A percentile compares a stretch with the other conserved stretches of the same genome.
phyloP scores from a whole-genome alignment of 2,888 invertebrate species.

The Caenorhabditis auriculariae region DNA sequence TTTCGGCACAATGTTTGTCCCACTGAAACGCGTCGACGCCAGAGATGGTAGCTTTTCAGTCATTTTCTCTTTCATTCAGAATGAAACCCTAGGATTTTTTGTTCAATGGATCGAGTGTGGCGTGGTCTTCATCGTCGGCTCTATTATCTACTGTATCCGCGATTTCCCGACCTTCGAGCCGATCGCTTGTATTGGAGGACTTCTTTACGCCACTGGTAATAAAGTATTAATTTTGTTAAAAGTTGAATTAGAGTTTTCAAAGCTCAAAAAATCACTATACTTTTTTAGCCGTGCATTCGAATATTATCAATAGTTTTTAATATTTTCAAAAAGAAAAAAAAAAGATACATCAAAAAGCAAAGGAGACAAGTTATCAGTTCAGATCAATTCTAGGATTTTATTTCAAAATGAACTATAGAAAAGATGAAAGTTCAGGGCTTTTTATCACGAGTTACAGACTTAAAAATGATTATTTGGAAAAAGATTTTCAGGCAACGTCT shows the following conservation, averaged over 20 bases:
- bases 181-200: constrained; percentile 52
- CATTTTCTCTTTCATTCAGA: neutral
- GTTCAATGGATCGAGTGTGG: constrained; percentile 59
- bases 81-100: constrained; percentile 42
- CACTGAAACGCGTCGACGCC: constrained; percentile 44
- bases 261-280: neutral
- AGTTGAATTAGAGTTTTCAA: neutral
- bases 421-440: too few species aligned
- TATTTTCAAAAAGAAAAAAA: too few species aligned
- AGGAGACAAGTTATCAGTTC: too few species aligned
- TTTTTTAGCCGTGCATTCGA: too few species aligned
- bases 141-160: constrained; percentile 47
- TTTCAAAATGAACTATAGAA: neutral
- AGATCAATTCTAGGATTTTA: too few species aligned
- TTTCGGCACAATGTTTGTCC: constrained; percentile 59
- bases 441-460: too few species aligned
- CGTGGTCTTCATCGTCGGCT: constrained; percentile 53
- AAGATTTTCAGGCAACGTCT: constrained; percentile 53
- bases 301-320: too few species aligned
- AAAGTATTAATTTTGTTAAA: neutral
- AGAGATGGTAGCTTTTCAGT: constrained; percentile 42
- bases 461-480: too few species aligned
- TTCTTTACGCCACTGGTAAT: constrained; percentile 55
- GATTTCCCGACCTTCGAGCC: constrained; percentile 53
- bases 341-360: too few species aligned